phyloP scores from a whole-genome alignment of 1,140 invertebrate genomes.

The Cotesia typhae region DNA sequence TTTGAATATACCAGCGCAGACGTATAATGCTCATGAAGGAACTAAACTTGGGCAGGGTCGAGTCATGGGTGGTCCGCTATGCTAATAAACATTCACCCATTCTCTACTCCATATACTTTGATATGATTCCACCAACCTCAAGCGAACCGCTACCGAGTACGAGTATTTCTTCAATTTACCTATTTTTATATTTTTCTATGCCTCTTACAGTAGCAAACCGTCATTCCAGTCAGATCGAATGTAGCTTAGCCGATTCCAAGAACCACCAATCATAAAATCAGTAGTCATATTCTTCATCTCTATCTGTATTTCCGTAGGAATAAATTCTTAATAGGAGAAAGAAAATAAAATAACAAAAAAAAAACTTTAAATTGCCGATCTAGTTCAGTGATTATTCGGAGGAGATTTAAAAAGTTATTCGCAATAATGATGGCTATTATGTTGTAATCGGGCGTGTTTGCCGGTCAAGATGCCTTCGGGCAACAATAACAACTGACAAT shows the following conservation, averaged over 20 bases:
- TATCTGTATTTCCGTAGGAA: no score
- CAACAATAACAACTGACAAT: constrained; percentile 4
- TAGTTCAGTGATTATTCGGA: not conserved
- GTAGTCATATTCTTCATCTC: no score
- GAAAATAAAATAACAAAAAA: not conserved
- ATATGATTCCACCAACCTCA: not conserved
- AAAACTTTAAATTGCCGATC: not conserved
- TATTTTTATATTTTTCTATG: not conserved
- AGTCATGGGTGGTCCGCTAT: constrained; percentile 62
- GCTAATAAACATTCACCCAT: constrained; percentile 44
- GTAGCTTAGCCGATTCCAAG: no score
- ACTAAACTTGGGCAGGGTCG: constrained; percentile 57
- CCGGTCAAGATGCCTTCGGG: constrained; percentile 21
- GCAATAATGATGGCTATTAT: constrained; percentile 25
- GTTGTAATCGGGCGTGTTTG: constrained; percentile 28
- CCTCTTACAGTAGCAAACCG: no score
- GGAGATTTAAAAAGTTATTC: not conserved
- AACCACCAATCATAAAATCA: no score
- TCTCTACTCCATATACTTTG: not conserved
- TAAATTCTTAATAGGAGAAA: not conserved
- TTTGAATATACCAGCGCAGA: no score
- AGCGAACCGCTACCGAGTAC: no score
- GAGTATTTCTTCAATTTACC: not conserved
- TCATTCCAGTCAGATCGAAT: no score
- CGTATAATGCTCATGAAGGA: constrained; percentile 47